Base-by-base conservation (phyloP, 2,113 vertebrate genomes). In the Cacatua alba region DNA sequence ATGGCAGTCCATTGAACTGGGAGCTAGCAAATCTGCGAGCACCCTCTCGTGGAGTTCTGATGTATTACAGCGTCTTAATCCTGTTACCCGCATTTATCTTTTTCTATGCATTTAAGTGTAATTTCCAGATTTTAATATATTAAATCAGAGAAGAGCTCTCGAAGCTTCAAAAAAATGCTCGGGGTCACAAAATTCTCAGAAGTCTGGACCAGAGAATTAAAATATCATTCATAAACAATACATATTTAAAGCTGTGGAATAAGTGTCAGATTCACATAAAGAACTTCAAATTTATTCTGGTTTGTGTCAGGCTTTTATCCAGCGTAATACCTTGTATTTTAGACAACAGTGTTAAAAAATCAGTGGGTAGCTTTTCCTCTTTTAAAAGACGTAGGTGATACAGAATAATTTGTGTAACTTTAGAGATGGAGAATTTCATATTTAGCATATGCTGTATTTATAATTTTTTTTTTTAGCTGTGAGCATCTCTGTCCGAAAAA, bases 41-140 rank as follows among this genome's bases (percentile, higher is more conserved):
- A 14, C 96, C 96, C 95, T 94, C 96, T 96, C 43, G 86, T 96
- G 96, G 92, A 23, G 3, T n/a, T 59, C 25, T 4, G 9, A 0
- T 29, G 81, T 43, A 92, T 77, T 70, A 51, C 95, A 88, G 21
- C 2, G 0, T 33, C 12, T 63, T 41, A 64, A 8, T 9, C 64
- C 53, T 49, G 1, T 10, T 20, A 5, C 17, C 57, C 33, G 23
- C 13, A 68, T 31, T 4, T 8, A 2, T 29, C 35, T 33, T 91
- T 53, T 43, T 44, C 51, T 14, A 1, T 24, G 11, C 10, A 11
- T 63, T 92, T 43, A 18, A 48, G 13, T 24, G 11, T 55, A 16
- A 71, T 90, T 72, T 60, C 39, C 25, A 26, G 49, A 77, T 92
- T 86, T 86, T 37, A 49, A 26, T 19, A 21, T 10, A 4, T 44